Conservation (phyloP, 1,140 invertebrate species). For the Subanguina moxae region DNA sequence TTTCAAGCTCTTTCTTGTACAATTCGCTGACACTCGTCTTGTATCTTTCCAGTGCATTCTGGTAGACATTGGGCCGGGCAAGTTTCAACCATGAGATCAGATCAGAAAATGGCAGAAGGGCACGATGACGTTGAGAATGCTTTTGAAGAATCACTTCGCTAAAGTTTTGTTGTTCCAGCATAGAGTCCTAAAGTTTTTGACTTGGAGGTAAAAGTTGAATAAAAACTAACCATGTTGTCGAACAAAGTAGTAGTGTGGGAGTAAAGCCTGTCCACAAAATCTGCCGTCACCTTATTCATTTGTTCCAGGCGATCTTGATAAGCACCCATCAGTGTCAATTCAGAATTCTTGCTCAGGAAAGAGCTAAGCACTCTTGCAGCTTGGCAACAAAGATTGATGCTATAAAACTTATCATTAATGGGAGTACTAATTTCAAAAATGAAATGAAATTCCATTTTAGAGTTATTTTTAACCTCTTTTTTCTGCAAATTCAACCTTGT, state of each 20-base stretch:
- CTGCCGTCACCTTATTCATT: conserved; percentile 21
- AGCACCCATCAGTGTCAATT: conserved; percentile 44
- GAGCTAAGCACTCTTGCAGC: conserved; percentile 75
- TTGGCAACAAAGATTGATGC: conserved; percentile 72
- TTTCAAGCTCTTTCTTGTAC: conserved; percentile 43
- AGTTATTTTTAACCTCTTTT: no score
- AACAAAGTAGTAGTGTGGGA: conserved; percentile 41
- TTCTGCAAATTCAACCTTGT: no score
- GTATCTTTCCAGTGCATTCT: conserved; percentile 37
- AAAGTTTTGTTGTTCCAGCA: conserved; percentile 36
- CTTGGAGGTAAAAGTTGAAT: no score
- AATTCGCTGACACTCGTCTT: conserved; percentile 27
- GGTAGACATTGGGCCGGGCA: conserved; percentile 25
- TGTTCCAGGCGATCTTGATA: conserved; percentile 39
- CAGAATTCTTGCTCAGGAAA: conserved; percentile 72
- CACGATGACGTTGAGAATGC: conserved; percentile 42
- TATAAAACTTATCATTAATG: no score
- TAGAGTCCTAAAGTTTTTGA: no score
- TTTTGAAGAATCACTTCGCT: conserved; percentile 41
- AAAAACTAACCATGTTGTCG: conserved; percentile 45
- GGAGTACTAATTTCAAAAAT: no score
- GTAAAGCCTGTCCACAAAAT: conserved; percentile 46
- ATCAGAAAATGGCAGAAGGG: conserved; percentile 37
- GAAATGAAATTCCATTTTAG: no score
- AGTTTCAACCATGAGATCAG: conserved; percentile 38